Evolutionary conservation across 1,140 invertebrate genomes (phyloP).

Genomic region (Tetragonula clypearis): DNA sequence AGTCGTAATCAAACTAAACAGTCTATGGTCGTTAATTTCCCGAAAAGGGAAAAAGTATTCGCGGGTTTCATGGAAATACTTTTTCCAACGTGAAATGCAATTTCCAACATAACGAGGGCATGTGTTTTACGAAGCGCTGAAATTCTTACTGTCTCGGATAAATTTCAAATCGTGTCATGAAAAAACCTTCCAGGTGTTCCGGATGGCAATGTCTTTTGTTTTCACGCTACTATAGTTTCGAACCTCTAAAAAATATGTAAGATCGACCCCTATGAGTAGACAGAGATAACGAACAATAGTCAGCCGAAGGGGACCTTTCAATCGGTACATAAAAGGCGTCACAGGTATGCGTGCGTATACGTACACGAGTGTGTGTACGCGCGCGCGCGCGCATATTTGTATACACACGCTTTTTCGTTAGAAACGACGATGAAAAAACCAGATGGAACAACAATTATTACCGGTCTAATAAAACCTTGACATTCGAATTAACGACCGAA

Average conservation of each 20-base stretch:
- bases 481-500: not conserved
- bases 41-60: conserved; percentile 37
- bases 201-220: conserved; percentile 27
- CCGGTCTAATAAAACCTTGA: conserved; percentile 4
- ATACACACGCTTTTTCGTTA: not conserved
- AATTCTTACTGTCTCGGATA: conserved; percentile 23
- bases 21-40: conserved; percentile 23
- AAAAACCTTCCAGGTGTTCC: conserved; percentile 26
- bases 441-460: not conserved
- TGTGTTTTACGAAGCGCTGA: not conserved
- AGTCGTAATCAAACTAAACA: not conserved
- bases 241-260: conserved; percentile 39
- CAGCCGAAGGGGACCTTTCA: conserved; percentile 34
- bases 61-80: conserved; percentile 32
- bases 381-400: not conserved
- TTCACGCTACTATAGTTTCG: conserved; percentile 4
- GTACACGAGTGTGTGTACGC: not conserved
- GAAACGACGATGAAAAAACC: not conserved
- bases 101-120: conserved; percentile 42
- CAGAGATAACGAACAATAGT: conserved; percentile 52
- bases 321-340: conserved; percentile 15
- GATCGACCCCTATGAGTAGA: conserved; percentile 25
- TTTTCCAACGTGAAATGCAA: conserved; percentile 28
- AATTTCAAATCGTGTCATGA: not conserved
- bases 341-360: conserved; percentile 8